Evolutionary conservation across 2,113 vertebrate genomes (phyloP), one percentile per base, ranked within the genome.

Genomic region (Bos javanicus): DNA sequence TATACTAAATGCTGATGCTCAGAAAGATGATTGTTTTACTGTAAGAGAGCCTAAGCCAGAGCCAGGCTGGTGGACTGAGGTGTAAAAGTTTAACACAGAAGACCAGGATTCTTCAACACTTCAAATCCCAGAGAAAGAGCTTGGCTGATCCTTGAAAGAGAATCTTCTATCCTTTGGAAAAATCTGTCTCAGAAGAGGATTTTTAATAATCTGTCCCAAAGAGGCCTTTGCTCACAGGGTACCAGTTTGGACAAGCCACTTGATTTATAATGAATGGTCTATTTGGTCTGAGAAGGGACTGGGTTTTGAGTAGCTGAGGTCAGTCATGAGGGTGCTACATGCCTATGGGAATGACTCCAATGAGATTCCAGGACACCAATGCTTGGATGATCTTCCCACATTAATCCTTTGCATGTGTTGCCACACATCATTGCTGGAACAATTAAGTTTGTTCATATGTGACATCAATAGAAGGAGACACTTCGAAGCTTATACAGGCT

Each of bases 101-200:
- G 23, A 1, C 6, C 14, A 19, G 0, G 14, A 12, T 43, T 87
- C 13, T 16, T 14, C 25, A 57, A 85, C 0, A 19, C 3, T 87
- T 30, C 14, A 76, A 1, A 67, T n/a, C 46, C 13, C 23, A 91
- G 54, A 93, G 12, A 83, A 78, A 76, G 19, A 78, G 4, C 4
- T 0, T 59, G 23, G 8, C 7, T 26, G 39, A 1, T 30, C 87
- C 36, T 67, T 76, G 17, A 26, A 16, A 64, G 26, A 87, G n/a
- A 82, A 87, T 2, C 25, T 52, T 10, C 9, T 43, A 36, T 6
- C 0, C 25, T 26, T 39, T 54, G n/a, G 26, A 16, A 80, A 23
- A 62, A 39, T 92, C 13, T 39, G n/a, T 39, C 19, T 21, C 21
- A 39, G 36, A 74, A 39, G 67, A 39, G 67, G 19, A 39, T 74